Evolutionary conservation across 1,140 invertebrate species (phyloP).

Genomic region (Lasaia peninsularis): DNA sequence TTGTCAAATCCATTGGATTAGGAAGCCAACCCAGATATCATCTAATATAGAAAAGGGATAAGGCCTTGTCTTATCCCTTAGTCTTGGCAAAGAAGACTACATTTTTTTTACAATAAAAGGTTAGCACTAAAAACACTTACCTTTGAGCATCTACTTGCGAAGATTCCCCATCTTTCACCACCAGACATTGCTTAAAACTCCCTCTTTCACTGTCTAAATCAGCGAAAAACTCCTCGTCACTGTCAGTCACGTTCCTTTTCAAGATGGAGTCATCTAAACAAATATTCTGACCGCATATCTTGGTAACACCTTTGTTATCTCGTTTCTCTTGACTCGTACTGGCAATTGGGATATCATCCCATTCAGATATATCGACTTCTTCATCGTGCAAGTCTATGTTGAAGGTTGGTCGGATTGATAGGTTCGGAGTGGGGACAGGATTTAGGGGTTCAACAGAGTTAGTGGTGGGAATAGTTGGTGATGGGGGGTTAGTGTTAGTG

Average conservation of each 20-base stretch:
- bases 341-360: slow-evolving; percentile 42
- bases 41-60: no score
- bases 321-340: slow-evolving; percentile 43
- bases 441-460: neutral
- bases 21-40: no score
- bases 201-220: slow-evolving; percentile 39
- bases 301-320: slow-evolving; percentile 44
- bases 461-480: neutral
- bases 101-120: neutral
- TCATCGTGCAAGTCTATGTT: slow-evolving; percentile 1
- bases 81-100: no score
- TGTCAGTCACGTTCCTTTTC: slow-evolving; percentile 40
- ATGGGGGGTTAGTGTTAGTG: neutral
- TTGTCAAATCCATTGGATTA: no score
- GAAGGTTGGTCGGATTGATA: neutral
- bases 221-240: slow-evolving; percentile 52
- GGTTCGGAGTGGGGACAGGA: neutral
- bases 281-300: slow-evolving; percentile 66
- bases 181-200: slow-evolving; percentile 43
- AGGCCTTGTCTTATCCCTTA: no score
- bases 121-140: slow-evolving; percentile 21
- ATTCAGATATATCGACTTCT: slow-evolving; percentile 51
- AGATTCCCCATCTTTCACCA: slow-evolving; percentile 37
- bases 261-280: slow-evolving; percentile 62
- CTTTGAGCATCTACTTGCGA: slow-evolving; percentile 15